Percentiles rank a stretch among this genome's conserved stretches.
phyloP scores from a whole-genome alignment of 2,888 invertebrate species.

The Prosapia bicincta region DNA sequence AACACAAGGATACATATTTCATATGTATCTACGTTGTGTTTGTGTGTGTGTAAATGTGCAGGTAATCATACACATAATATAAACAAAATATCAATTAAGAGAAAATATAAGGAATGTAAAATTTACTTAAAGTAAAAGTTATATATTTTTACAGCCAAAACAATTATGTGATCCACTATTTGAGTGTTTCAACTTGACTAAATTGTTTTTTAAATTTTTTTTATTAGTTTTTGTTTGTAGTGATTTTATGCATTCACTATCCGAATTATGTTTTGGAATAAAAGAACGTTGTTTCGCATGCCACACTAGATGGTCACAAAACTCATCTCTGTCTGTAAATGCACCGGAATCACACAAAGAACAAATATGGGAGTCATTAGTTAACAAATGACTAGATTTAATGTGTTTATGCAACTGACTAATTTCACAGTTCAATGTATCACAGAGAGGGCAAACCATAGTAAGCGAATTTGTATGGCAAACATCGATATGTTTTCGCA shows the following conservation, averaged over 20 bases:
- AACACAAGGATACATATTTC: no score
- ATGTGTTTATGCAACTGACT: constrained; percentile 31
- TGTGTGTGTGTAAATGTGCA: no score
- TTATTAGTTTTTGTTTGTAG: background rate
- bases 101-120: background rate
- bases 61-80: no score
- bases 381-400: constrained; percentile 20
- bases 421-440: constrained; percentile 22
- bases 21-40: no score
- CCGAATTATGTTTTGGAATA: background rate
- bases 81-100: no score
- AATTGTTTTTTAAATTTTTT: background rate
- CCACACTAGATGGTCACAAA: constrained; percentile 34
- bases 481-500: constrained; percentile 34
- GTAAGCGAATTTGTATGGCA: constrained; percentile 31
- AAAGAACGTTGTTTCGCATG: constrained; percentile 32
- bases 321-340: constrained; percentile 33
- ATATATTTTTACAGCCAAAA: background rate
- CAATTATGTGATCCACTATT: background rate
- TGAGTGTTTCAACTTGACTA: background rate
- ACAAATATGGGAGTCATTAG: constrained; percentile 6
- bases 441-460: constrained; percentile 32
- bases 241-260: background rate
- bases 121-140: background rate
- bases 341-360: constrained; percentile 32